phyloP scores from a whole-genome alignment of 2,888 invertebrate species.

The Reticulitermes lucifugus region DNA sequence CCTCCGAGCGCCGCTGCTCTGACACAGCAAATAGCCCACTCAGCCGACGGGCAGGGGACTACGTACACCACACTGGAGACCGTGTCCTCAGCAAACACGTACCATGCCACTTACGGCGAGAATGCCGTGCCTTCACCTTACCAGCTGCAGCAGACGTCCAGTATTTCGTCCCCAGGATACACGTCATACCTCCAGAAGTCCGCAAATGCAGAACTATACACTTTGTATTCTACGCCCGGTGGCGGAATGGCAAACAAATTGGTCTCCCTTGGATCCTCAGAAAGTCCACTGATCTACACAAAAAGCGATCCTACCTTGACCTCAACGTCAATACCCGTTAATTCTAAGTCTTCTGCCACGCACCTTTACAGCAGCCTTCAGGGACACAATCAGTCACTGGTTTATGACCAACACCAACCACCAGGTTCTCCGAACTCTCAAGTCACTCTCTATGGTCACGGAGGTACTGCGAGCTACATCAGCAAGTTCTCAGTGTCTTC shows the following conservation, averaged over 20 bases:
- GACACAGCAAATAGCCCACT: constrained; percentile 55
- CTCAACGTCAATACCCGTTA: constrained; percentile 64
- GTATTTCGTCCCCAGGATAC: constrained; percentile 12
- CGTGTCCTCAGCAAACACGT: constrained; percentile 59
- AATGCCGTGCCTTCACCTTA: background rate
- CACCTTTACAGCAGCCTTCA: constrained; percentile 64
- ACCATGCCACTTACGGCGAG: constrained; percentile 23
- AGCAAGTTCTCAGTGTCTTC: constrained; percentile 46
- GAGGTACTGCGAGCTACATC: constrained; percentile 69
- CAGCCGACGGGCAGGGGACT: constrained; percentile 53
- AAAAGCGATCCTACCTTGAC: constrained; percentile 77
- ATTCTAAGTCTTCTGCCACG: constrained; percentile 54
- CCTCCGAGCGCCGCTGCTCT: background rate
- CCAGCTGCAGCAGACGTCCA: constrained; percentile 11
- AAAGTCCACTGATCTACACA: constrained; percentile 67
- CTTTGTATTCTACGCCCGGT: constrained; percentile 61
- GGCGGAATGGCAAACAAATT: constrained; percentile 60
- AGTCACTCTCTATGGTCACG: constrained; percentile 69
- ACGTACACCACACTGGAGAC: constrained; percentile 76
- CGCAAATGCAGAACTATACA: constrained; percentile 60
- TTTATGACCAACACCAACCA: constrained; percentile 33
- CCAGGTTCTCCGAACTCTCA: constrained; percentile 57
- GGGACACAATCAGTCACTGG: constrained; percentile 62
- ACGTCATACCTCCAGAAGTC: constrained; percentile 29
- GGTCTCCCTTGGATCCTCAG: constrained; percentile 63